Percentiles rank a stretch among this genome's conserved stretches.
These are phyloP conservation scores for Julus scandinavius DNA, from an alignment of 2,888 invertebrate genomes.

Conservation along the genomic window DNA sequence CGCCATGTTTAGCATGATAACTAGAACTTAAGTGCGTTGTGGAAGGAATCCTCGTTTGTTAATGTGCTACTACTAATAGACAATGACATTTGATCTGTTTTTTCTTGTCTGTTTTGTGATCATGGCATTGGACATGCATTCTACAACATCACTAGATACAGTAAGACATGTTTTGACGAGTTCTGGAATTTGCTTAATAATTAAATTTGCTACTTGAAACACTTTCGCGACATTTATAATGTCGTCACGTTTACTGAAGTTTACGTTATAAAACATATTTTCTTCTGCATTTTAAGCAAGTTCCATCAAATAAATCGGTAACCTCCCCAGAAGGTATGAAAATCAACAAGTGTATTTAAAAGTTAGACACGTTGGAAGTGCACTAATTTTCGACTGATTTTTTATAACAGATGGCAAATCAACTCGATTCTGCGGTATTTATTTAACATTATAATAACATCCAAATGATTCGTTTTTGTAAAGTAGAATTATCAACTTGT, in stretches of 20 bases:
- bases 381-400: not conserved
- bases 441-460: not conserved
- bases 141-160: not conserved
- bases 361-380: not conserved
- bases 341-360: not conserved
- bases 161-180: not conserved
- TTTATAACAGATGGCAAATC: not conserved
- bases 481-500: not conserved
- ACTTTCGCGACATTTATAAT: too few species aligned
- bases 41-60: not conserved
- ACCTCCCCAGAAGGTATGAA: not conserved
- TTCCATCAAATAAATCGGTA: not conserved
- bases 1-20: not conserved
- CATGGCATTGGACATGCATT: not conserved
- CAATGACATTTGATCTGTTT: not conserved
- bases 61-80: not conserved
- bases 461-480: not conserved
- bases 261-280: not conserved
- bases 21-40: not conserved
- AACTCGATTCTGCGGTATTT: constrained; percentile 1
- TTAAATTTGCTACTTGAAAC: not conserved
- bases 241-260: too few species aligned
- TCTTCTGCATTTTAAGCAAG: not conserved
- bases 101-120: not conserved
- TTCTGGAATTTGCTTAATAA: not conserved